Conservation (phyloP, 1,140 invertebrate species). For the Reticulitermes speratus region DNA sequence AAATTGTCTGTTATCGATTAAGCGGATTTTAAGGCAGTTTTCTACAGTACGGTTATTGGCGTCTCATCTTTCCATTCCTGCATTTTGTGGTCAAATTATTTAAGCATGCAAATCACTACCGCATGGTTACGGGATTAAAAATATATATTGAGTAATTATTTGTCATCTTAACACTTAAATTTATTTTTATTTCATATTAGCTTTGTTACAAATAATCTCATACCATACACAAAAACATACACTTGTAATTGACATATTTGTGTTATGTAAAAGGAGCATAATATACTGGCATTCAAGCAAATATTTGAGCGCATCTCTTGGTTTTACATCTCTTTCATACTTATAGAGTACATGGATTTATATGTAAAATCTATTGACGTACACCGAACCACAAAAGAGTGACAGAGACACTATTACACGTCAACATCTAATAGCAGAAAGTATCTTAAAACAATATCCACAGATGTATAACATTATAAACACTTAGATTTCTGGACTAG, state of each 20-base stretch:
- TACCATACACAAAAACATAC: not conserved
- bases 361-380: not conserved
- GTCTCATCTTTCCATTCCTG: too few species aligned
- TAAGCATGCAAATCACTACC: too few species aligned
- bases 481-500: not conserved
- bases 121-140: too few species aligned
- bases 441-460: not conserved
- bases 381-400: not conserved
- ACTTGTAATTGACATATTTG: not conserved
- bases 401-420: not conserved
- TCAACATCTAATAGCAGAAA: not conserved
- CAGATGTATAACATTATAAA: not conserved
- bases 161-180: not conserved
- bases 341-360: not conserved
- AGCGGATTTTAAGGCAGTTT: too few species aligned
- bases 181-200: not conserved
- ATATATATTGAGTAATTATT: not conserved
- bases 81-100: too few species aligned
- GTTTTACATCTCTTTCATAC: not conserved
- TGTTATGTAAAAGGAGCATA: not conserved
- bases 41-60: too few species aligned
- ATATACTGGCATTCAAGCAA: slow-evolving; percentile 5
- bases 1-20: too few species aligned
- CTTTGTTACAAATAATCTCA: not conserved
- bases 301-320: not conserved